A percentile compares a stretch with the other conserved stretches of the same genome.
These are phyloP conservation scores for Epistrophe grossulariae DNA, from an alignment of 2,888 invertebrate species.

Conservation along the genomic window DNA sequence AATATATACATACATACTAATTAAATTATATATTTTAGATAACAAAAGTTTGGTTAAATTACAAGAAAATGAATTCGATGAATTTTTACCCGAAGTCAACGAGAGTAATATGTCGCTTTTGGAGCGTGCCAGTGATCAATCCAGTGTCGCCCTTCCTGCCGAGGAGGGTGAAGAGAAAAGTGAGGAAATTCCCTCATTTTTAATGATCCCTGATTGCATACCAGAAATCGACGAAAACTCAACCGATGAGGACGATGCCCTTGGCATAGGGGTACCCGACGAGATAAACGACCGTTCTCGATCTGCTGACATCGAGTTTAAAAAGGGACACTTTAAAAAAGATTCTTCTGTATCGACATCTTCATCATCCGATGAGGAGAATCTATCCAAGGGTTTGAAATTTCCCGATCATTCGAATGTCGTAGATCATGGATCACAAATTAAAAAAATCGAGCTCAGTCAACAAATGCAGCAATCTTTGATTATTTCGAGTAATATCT, in stretches of 20 bases:
- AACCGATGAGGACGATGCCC: slow-evolving; percentile 79
- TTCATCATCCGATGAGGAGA: slow-evolving; percentile 83
- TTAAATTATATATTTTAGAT: slow-evolving; percentile 69
- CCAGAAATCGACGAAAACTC: slow-evolving; percentile 83
- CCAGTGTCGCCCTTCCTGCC: slow-evolving; percentile 78
- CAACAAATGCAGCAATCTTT: slow-evolving; percentile 78
- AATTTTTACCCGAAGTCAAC: slow-evolving; percentile 83
- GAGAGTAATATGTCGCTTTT: slow-evolving; percentile 81
- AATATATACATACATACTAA: not conserved
- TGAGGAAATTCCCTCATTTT: slow-evolving; percentile 83
- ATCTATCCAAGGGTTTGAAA: slow-evolving; percentile 82
- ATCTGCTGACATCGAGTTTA: slow-evolving; percentile 79
- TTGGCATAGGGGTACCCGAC: slow-evolving; percentile 64
- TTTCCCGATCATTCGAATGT: slow-evolving; percentile 81
- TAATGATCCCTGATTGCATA: slow-evolving; percentile 82
- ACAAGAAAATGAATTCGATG: slow-evolving; percentile 80
- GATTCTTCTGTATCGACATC: slow-evolving; percentile 82
- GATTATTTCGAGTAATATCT: slow-evolving; percentile 76
- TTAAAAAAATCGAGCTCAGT: slow-evolving; percentile 75
- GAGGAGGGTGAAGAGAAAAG: slow-evolving; percentile 80
- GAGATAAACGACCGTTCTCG: slow-evolving; percentile 36
- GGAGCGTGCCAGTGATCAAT: slow-evolving; percentile 82
- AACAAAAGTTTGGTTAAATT: slow-evolving; percentile 79
- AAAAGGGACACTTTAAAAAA: slow-evolving; percentile 82
- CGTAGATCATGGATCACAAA: slow-evolving; percentile 55